These are phyloP conservation scores for Pluvianellus socialis DNA, from an alignment of 2,113 vertebrate species.

Conservation along the genomic window DNA sequence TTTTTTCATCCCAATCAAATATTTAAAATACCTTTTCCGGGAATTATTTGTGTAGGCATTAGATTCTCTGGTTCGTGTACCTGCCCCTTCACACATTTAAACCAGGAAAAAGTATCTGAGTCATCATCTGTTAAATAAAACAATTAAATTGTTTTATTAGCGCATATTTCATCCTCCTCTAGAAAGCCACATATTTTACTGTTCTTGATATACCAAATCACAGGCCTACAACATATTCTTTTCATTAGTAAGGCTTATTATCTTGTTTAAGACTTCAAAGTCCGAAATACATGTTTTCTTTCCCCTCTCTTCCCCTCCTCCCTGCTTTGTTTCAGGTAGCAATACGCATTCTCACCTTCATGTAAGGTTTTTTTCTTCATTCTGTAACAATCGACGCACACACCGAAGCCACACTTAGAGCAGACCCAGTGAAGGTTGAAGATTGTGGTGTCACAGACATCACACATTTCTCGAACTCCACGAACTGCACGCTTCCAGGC, in stretches of 20 bases:
- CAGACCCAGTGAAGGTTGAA: slow-evolving; percentile 86
- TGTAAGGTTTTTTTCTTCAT: slow-evolving; percentile 74
- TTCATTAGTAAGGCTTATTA: neutral
- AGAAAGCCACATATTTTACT: neutral
- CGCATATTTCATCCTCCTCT: neutral
- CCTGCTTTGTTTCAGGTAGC: neutral
- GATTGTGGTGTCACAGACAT: slow-evolving; percentile 82
- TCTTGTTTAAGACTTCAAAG: neutral
- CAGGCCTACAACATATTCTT: neutral
- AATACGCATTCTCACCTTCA: slow-evolving; percentile 59
- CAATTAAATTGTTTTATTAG: neutral
- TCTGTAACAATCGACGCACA: slow-evolving; percentile 81
- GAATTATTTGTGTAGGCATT: slow-evolving; percentile 85
- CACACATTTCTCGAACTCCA: slow-evolving; percentile 83
- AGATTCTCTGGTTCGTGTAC: slow-evolving; percentile 79
- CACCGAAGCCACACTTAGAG: slow-evolving; percentile 81
- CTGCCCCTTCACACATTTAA: slow-evolving; percentile 82
- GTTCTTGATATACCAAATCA: neutral
- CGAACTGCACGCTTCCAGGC: slow-evolving; percentile 83
- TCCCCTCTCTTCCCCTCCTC: neutral
- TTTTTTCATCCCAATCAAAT: neutral
- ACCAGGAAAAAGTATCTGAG: slow-evolving; percentile 78
- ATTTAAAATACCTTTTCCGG: slow-evolving; percentile 79
- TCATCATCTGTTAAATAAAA: slow-evolving; percentile 65
- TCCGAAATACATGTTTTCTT: neutral